Conservation (phyloP, 2,888 invertebrate species). For the Bellardia bayeri region DNA sequence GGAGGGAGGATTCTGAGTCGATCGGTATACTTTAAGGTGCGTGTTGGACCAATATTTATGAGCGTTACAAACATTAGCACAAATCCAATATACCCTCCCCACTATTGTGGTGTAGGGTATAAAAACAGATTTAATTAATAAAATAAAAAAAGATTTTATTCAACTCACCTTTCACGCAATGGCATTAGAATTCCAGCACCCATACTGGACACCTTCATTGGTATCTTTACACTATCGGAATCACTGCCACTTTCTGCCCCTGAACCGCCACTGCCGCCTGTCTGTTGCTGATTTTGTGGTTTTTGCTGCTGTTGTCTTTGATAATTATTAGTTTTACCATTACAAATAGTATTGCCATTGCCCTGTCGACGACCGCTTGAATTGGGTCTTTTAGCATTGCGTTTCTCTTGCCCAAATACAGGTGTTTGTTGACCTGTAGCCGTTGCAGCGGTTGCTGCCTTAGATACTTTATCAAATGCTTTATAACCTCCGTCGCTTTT, state of each 20-base stretch:
- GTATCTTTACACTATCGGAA: slow-evolving; percentile 89
- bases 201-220: slow-evolving; percentile 86
- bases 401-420: slow-evolving; percentile 74
- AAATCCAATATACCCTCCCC: too few relatives aligned
- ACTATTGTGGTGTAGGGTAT: too few relatives aligned
- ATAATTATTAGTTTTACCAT: slow-evolving; percentile 68
- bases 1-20: too few relatives aligned
- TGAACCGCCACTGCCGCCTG: slow-evolving; percentile 79
- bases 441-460: slow-evolving; percentile 15
- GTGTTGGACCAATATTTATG: too few relatives aligned
- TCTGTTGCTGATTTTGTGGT: slow-evolving; percentile 59
- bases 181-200: slow-evolving; percentile 81
- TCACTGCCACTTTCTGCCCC: slow-evolving; percentile 88
- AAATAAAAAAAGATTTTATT: neutral
- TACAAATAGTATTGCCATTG: slow-evolving; percentile 75
- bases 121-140: too few relatives aligned
- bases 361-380: slow-evolving; percentile 80
- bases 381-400: slow-evolving; percentile 82
- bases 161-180: slow-evolving; percentile 87
- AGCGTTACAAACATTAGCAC: too few relatives aligned
- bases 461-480: slow-evolving; percentile 72
- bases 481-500: slow-evolving; percentile 75
- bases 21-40: too few relatives aligned
- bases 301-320: slow-evolving; percentile 66
- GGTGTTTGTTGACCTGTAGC: slow-evolving; percentile 57